A percentile compares a stretch with the other conserved stretches of the same genome.
These are phyloP conservation scores for Eulithis prunata DNA, from an alignment of 2,888 invertebrate species.

Conservation along the genomic window DNA sequence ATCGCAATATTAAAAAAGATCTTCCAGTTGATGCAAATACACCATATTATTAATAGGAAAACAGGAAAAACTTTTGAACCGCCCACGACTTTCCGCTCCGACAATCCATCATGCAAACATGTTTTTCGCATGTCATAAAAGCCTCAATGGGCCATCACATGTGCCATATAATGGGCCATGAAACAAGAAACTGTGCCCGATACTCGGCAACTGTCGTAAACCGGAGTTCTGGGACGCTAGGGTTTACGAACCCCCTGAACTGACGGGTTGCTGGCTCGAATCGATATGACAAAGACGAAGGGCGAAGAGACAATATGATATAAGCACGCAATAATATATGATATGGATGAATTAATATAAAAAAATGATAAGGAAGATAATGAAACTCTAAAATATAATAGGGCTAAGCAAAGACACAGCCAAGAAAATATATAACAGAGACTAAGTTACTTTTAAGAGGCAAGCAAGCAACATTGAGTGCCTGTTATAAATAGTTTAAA, in stretches of 20 bases:
- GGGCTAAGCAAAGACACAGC: too few relatives aligned
- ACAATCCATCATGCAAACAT: constrained; percentile 32
- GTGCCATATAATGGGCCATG: constrained; percentile 22
- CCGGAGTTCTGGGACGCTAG: constrained; percentile 14
- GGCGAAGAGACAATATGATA: not conserved
- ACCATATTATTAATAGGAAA: not conserved
- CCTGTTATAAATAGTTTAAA: too few relatives aligned
- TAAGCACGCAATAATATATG: too few relatives aligned
- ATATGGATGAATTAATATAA: too few relatives aligned
- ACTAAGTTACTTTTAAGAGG: too few relatives aligned
- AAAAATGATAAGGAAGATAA: too few relatives aligned
- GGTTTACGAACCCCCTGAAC: constrained; percentile 31
- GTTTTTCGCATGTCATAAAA: constrained; percentile 26
- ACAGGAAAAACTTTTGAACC: not conserved
- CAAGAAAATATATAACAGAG: not conserved
- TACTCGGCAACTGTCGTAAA: constrained; percentile 31
- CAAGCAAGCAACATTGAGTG: too few relatives aligned
- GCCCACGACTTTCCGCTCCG: not conserved
- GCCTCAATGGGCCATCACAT: constrained; percentile 22
- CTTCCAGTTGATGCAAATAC: too few relatives aligned
- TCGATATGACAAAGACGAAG: not conserved
- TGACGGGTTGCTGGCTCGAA: constrained; percentile 2
- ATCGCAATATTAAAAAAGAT: too few relatives aligned
- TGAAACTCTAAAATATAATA: too few relatives aligned
- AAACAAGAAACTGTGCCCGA: constrained; percentile 27